Evolutionary conservation across 2,113 vertebrate genomes (phyloP).

Genomic region (Epinephelus cyanopodus): DNA sequence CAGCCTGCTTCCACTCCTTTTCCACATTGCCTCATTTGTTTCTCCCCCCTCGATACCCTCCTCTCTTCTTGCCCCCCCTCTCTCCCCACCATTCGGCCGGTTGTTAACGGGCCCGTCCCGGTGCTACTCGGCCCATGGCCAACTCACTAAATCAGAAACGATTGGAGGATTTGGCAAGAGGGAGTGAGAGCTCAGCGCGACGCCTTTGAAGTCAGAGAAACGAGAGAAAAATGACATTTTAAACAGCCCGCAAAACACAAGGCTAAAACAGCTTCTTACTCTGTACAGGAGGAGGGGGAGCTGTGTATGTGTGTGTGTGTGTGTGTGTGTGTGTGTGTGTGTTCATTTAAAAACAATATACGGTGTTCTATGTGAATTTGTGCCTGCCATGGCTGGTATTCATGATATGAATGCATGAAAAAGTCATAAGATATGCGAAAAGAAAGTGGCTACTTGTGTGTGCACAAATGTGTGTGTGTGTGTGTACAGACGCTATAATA

Average conservation of each 20-base stretch:
- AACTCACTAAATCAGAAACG: constrained; percentile 86
- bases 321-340: constrained; percentile 31
- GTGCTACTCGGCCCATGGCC: constrained; percentile 81
- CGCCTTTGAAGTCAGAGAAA: constrained; percentile 83
- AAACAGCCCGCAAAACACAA: constrained; percentile 84
- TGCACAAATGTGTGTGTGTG: constrained; percentile 32
- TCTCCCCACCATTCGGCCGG: constrained; percentile 54
- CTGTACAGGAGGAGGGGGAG: constrained; percentile 48
- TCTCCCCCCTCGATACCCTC: constrained; percentile 25
- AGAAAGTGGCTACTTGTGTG: constrained; percentile 14
- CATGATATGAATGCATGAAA: constrained; percentile 13
- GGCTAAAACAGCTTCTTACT: constrained; percentile 81
- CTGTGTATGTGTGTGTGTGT: constrained; percentile 31
- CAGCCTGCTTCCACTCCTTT: constrained; percentile 67
- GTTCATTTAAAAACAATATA: constrained; percentile 34
- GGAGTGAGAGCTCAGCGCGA: constrained; percentile 83
- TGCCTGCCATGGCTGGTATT: constrained; percentile 19
- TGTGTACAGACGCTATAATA: constrained; percentile 56
- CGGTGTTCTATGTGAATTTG: constrained; percentile 30
- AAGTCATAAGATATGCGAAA: constrained; percentile 29
- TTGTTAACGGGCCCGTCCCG: constrained; percentile 81
- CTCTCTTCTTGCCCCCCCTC: constrained; percentile 30
- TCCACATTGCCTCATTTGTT: constrained; percentile 69
- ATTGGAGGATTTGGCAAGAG: constrained; percentile 87
- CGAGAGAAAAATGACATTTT: constrained; percentile 85